Conservation (phyloP, 2,113 vertebrate species). For the Leptocoma aspasia region DNA sequence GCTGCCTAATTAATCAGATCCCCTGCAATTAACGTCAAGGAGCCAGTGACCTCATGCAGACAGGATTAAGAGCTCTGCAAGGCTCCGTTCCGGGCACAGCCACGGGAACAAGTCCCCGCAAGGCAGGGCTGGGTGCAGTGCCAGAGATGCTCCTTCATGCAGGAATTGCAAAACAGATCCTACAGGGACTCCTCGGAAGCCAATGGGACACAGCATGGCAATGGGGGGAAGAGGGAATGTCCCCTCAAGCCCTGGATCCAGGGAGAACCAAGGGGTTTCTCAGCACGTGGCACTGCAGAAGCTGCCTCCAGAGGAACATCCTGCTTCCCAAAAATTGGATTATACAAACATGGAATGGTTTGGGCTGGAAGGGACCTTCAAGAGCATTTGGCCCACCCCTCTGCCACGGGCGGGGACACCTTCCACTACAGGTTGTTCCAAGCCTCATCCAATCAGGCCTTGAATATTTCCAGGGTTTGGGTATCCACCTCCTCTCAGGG, state of each 20-base stretch:
- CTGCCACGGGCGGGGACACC: not conserved
- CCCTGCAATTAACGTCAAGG: not conserved
- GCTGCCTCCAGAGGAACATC: not conserved
- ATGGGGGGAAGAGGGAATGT: rapidly evolving
- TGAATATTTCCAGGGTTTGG: not conserved
- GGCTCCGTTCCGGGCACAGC: not conserved
- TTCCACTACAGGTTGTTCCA: not conserved
- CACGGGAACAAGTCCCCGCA: not conserved
- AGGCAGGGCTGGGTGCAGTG: not conserved
- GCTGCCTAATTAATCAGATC: slow-evolving; percentile 31
- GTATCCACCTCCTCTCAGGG: not conserved
- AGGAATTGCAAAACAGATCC: not conserved
- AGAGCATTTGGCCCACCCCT: not conserved
- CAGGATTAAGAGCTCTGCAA: not conserved
- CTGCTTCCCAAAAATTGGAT: not conserved
- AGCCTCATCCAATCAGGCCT: not conserved
- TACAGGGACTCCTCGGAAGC: rapidly evolving
- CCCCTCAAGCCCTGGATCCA: rapidly evolving
- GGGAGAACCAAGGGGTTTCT: not conserved
- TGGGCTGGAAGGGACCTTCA: not conserved
- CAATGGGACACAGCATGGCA: rapidly evolving
- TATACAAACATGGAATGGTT: not conserved
- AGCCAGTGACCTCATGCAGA: not conserved
- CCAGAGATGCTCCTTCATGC: not conserved
- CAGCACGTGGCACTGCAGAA: not conserved